Conservation (phyloP, 23 tunicate species). For the Trididemnum miniatum region DNA sequence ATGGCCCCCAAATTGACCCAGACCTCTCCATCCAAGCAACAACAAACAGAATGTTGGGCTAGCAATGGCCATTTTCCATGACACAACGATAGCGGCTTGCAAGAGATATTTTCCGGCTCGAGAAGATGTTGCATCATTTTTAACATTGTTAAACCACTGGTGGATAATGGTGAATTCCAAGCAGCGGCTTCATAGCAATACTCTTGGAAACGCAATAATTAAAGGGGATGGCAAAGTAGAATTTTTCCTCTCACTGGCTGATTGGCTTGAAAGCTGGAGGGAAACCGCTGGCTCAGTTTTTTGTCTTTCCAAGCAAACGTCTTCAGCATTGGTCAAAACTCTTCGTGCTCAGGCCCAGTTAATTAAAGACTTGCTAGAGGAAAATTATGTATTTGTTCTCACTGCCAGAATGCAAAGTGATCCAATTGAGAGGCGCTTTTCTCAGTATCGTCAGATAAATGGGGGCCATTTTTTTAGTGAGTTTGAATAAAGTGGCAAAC, state of each 20-base stretch:
- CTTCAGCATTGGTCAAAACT: conserved; percentile 2
- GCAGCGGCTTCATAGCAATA: conserved; percentile 1
- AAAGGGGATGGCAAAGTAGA: conserved; percentile 22
- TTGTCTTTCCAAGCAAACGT: conserved; percentile 21
- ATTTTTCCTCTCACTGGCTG: conserved; percentile 3
- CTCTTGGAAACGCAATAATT: conserved; percentile 15
- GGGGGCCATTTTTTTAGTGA: conserved; percentile 15
- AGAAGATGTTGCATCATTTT: conserved; percentile 24
- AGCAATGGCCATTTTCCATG: conserved; percentile 15
- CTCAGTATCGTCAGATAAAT: conserved; percentile 26
- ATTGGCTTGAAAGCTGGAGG: conserved; percentile 12
- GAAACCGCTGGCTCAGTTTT: background rate
- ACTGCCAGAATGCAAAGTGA: conserved; percentile 20
- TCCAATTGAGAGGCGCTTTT: conserved; percentile 19
- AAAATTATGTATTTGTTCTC: background rate
- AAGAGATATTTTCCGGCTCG: conserved; percentile 8
- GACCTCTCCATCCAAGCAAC: conserved; percentile 10
- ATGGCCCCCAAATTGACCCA: conserved; percentile 10
- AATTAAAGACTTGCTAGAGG: background rate
- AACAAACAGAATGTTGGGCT: conserved; percentile 17
- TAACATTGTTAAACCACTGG: conserved; percentile 6
- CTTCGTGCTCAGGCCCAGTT: conserved; percentile 16
- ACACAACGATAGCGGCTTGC: conserved; percentile 32
- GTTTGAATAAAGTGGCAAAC: background rate
- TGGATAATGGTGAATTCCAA: conserved; percentile 23